Conservation (phyloP, 2,797 vertebrate genomes). For the Mastacembelus armatus region DNA sequence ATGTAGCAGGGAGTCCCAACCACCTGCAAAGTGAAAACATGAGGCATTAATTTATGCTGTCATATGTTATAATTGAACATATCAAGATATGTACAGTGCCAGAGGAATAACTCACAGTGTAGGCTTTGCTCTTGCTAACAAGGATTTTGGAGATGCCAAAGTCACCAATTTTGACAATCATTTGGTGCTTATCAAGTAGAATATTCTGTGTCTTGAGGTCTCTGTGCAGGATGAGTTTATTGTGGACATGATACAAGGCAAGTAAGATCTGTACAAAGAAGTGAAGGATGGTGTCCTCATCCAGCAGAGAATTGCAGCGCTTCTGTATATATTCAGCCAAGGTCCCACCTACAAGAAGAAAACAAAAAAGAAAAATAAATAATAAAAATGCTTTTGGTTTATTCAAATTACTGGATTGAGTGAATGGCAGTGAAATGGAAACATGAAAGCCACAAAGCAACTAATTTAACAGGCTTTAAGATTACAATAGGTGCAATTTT, state of each 20-base stretch:
- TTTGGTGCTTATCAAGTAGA: slow-evolving; percentile 96
- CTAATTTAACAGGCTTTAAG: background rate
- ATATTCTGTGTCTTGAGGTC: slow-evolving; percentile 99
- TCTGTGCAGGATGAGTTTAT: slow-evolving; percentile 96
- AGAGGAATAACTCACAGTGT: slow-evolving; percentile 84
- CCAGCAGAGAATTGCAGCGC: slow-evolving; percentile 95
- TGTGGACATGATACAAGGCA: slow-evolving; percentile 96
- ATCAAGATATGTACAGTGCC: background rate
- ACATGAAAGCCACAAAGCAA: background rate
- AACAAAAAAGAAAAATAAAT: background rate
- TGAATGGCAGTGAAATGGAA: background rate
- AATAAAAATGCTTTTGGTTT: background rate
- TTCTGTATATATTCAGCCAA: slow-evolving; percentile 98
- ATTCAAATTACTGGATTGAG: background rate
- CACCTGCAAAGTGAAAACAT: slow-evolving; percentile 83
- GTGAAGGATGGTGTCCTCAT: slow-evolving; percentile 97
- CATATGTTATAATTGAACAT: background rate
- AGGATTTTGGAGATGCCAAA: slow-evolving; percentile 99
- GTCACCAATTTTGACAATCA: slow-evolving; percentile 98
- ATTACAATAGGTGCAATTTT: background rate
- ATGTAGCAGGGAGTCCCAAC: slow-evolving; percentile 98
- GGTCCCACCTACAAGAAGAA: slow-evolving; percentile 86
- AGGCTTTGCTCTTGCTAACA: slow-evolving; percentile 99
- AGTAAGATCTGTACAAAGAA: slow-evolving; percentile 98
- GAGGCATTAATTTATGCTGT: background rate